phyloP scores from a whole-genome alignment of 2,113 vertebrate species.

The Pogona vitticeps region DNA sequence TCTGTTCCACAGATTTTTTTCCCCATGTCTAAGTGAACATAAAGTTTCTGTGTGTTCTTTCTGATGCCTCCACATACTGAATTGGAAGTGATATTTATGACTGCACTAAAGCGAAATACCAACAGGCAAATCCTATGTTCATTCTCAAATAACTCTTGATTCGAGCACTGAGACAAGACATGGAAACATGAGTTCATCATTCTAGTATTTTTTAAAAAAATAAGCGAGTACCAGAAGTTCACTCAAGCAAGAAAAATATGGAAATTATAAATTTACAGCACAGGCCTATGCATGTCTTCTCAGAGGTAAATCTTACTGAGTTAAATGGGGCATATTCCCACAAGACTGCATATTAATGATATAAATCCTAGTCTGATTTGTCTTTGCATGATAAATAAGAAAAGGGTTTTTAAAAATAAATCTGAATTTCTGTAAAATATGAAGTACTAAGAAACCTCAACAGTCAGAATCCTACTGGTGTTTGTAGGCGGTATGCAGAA shows the following conservation, averaged over 20 bases:
- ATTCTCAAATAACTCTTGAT: background rate
- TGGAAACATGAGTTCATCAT: background rate
- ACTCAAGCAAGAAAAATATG: background rate
- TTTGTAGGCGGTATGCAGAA: too few species aligned
- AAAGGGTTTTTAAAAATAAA: too few species aligned
- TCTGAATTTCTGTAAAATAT: too few species aligned
- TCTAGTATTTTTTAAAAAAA: background rate
- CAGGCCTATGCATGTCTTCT: background rate
- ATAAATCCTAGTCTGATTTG: too few species aligned
- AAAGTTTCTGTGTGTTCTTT: background rate
- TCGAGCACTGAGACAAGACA: background rate
- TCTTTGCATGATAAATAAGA: too few species aligned
- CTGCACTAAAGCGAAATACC: slow-evolving; percentile 25
- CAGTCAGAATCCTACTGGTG: too few species aligned
- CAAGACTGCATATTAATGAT: background rate
- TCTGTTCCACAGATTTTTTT: background rate
- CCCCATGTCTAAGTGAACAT: background rate
- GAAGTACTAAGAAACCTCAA: too few species aligned
- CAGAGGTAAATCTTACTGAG: background rate
- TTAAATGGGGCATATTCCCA: background rate
- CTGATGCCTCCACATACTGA: background rate
- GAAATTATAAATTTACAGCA: background rate
- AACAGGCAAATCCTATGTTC: background rate
- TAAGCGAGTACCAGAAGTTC: background rate
- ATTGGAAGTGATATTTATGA: background rate